Evolutionary conservation across 2,113 vertebrate species (phyloP), one percentile per base, ranked within the genome.

Genomic region (Stegastes partitus): DNA sequence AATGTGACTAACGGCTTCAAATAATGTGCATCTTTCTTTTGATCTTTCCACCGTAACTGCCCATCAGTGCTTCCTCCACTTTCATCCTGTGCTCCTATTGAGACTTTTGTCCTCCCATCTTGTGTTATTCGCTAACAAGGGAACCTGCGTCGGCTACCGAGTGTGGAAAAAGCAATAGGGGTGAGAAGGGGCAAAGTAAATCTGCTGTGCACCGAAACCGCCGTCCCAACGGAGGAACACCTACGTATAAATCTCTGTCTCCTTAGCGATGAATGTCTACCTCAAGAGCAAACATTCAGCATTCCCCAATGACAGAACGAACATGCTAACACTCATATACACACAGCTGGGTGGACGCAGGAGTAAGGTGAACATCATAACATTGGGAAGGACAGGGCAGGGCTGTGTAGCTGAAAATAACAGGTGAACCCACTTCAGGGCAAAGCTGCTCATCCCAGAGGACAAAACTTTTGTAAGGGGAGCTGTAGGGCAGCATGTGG

Each of bases 181-280:
- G 56, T 73, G 57, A 78, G 28, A 56, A 7, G 9, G 22, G 55
- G 55, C 19, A 19, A 8, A 18, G 12, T 19, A 23, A 19, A 5
- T 68, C 79, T 28, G 26, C 64, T 22, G 39, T 5, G 9, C 23
- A 3, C 1, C 21, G 62, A 67, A 28, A 39, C 25, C 15, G 3
- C 28, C 39, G 44, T 64, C 44, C 57, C 61, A 34, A 19, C 3
- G 18, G 22, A 51, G 55, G 22, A 39, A 11, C 4, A 42, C 6
- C 1, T 19, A 3, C 26, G 39, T 3, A 12, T 62, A 53, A 67
- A 72, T 82, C 49, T 73, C 3, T 79, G 34, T 74, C 79, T 19
- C 82, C 57, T 68, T 59, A 49, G 25, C 42, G 2, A 81, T 76
- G 47, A 78, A 84, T 66, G 53, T 69, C 74, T 45, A 16, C 37